Evolutionary conservation across 2,113 vertebrate species (phyloP).

Genomic region (Zapus hudsonius): DNA sequence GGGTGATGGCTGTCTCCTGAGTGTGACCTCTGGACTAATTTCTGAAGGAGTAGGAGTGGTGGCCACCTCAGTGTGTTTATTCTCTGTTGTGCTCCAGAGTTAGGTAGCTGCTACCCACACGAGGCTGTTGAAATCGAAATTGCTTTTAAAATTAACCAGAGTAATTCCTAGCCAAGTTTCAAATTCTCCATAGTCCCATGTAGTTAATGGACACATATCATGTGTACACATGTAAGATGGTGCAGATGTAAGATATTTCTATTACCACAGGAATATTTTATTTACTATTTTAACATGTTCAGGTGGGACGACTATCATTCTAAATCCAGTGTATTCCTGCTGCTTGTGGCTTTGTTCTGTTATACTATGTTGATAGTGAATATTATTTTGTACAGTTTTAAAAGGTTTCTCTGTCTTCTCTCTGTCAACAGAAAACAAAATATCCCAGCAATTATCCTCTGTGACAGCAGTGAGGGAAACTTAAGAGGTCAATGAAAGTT

Average conservation of each 20-base stretch:
- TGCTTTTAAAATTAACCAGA: not conserved
- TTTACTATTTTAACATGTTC: not conserved
- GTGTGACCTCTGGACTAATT: accelerated
- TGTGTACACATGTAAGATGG: accelerated
- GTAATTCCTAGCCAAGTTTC: not conserved
- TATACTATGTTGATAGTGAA: too few relatives aligned
- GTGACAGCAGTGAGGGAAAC: too few relatives aligned
- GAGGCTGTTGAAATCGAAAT: not conserved
- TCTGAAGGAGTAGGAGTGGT: not conserved
- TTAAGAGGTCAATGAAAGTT: too few relatives aligned
- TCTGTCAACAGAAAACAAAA: too few relatives aligned
- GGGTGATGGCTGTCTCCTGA: not conserved
- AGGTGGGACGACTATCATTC: not conserved
- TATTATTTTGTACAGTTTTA: too few relatives aligned
- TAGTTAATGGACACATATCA: not conserved
- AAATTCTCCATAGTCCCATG: not conserved
- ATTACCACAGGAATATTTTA: not conserved
- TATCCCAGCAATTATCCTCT: too few relatives aligned
- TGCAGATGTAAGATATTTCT: not conserved
- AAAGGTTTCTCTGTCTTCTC: too few relatives aligned
- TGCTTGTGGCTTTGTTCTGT: too few relatives aligned
- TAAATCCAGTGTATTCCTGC: too few relatives aligned
- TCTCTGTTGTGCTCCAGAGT: not conserved
- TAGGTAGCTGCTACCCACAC: not conserved
- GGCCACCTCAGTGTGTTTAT: not conserved